Percentiles rank a stretch among this genome's conserved stretches.
Evolutionary conservation across 2,113 vertebrate genomes (phyloP).

Genomic region (Oenanthe oenanthe): DNA sequence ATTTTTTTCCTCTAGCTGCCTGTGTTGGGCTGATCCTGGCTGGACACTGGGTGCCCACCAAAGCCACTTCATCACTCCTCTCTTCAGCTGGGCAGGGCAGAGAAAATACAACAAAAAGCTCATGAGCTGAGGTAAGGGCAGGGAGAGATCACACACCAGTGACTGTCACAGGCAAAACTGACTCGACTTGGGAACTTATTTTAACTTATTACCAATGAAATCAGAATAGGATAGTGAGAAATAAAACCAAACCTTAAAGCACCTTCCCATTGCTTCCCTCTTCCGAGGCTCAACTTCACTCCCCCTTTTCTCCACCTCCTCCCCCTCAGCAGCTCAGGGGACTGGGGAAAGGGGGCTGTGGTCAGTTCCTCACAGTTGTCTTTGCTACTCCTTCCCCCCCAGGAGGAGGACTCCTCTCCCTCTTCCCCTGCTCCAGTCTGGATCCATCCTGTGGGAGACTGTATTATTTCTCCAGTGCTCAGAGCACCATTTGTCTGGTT

Average conservation of each 20-base stretch:
- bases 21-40: background rate
- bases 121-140: rapidly evolving
- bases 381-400: background rate
- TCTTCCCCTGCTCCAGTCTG: background rate
- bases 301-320: background rate
- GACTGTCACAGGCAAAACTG: rapidly evolving
- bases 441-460: background rate
- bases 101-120: background rate
- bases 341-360: rapidly evolving
- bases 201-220: background rate
- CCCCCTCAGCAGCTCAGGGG: background rate
- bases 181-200: rapidly evolving
- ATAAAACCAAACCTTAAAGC: background rate
- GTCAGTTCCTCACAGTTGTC: background rate
- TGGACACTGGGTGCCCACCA: background rate
- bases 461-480: too few relatives aligned
- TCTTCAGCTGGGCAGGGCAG: background rate
- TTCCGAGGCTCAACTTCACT: rapidly evolving
- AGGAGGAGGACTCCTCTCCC: background rate
- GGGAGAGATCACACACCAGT: background rate
- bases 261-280: background rate
- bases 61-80: background rate
- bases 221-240: background rate
- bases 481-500: too few relatives aligned
- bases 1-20: background rate